Conservation (phyloP, 2,888 invertebrate species). For the Ceramica pisi region DNA sequence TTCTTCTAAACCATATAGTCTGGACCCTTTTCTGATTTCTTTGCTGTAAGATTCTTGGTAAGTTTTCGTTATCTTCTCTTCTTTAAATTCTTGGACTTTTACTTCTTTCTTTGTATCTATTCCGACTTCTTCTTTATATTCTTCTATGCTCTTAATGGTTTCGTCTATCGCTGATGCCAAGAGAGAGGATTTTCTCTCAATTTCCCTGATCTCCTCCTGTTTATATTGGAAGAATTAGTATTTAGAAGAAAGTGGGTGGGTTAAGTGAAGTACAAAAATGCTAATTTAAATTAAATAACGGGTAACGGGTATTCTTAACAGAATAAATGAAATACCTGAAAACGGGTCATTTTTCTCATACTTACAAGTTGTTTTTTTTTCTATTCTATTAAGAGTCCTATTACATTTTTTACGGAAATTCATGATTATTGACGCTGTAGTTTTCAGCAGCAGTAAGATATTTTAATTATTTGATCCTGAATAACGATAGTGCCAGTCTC, state of each 20-base stretch:
- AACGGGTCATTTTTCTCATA: too few relatives aligned
- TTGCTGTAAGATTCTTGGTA: slow-evolving; percentile 40
- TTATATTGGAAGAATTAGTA: slow-evolving; percentile 22
- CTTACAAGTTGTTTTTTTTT: too few relatives aligned
- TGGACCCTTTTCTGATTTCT: slow-evolving; percentile 29
- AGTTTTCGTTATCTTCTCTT: slow-evolving; percentile 53
- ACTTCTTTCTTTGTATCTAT: slow-evolving; percentile 72
- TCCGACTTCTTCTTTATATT: slow-evolving; percentile 86
- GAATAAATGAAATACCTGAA: too few relatives aligned
- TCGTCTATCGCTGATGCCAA: slow-evolving; percentile 86
- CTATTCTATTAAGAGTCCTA: too few relatives aligned
- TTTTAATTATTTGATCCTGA: too few relatives aligned
- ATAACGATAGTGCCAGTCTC: too few relatives aligned
- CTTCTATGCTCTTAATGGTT: slow-evolving; percentile 86
- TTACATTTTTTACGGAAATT: too few relatives aligned
- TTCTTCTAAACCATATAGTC: slow-evolving; percentile 37
- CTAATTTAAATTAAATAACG: not conserved
- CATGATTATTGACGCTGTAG: too few relatives aligned
- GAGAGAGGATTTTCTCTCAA: slow-evolving; percentile 83
- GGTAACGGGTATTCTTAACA: too few relatives aligned
- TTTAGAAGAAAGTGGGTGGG: not conserved
- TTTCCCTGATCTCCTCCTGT: slow-evolving; percentile 86
- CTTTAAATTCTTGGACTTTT: slow-evolving; percentile 39
- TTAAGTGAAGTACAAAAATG: not conserved
- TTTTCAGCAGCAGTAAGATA: too few relatives aligned